Evolutionary conservation across 2,797 vertebrate genomes (phyloP).

Genomic region (Dallia pectoralis): DNA sequence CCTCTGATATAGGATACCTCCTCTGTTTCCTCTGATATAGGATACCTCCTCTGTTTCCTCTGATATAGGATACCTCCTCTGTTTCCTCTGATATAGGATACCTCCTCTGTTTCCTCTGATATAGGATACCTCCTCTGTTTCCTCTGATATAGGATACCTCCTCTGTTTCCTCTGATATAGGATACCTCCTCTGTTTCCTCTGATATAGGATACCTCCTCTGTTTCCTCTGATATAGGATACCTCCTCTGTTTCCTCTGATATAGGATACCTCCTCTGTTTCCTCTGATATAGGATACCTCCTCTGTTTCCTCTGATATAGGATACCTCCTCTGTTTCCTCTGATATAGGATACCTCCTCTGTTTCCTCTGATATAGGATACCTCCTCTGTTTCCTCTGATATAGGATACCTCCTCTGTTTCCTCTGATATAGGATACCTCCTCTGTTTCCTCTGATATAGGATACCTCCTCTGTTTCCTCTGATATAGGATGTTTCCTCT

Average conservation of each 20-base stretch:
- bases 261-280: constrained; percentile 55
- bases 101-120: constrained; percentile 68
- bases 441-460: constrained; percentile 74
- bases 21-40: no score
- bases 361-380: not conserved
- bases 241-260: no score
- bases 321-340: constrained; percentile 63
- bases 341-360: no score
- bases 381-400: constrained; percentile 68
- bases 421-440: not conserved
- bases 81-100: not conserved
- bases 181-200: no score
- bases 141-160: not conserved
- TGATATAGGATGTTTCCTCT: not conserved
- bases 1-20: no score
- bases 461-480: no score
- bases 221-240: no score
- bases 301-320: no score
- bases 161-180: constrained; percentile 74
- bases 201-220: constrained; percentile 32
- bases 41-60: constrained; percentile 63
- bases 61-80: no score
- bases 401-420: no score
- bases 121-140: no score
- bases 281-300: no score